phyloP scores from a whole-genome alignment of 2,113 vertebrate genomes.

The Dascyllus trimaculatus region DNA sequence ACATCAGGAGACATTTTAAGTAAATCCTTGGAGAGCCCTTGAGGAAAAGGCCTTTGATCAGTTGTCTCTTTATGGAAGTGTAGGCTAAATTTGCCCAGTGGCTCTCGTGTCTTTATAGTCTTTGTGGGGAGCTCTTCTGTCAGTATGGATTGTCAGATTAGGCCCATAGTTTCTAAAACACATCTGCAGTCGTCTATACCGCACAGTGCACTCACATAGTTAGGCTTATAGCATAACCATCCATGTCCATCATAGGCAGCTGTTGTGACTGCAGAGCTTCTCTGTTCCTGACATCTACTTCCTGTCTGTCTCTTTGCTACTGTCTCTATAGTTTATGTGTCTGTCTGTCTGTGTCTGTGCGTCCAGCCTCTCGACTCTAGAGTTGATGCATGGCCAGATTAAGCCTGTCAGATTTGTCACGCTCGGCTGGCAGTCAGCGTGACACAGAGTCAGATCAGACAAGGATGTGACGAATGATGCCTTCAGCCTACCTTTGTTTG shows the following conservation, averaged over 20 bases:
- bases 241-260: slow-evolving; percentile 1
- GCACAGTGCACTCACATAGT: neutral
- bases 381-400: slow-evolving; percentile 66
- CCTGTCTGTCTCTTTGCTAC: slow-evolving; percentile 1
- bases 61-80: slow-evolving; percentile 54
- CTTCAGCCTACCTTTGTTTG: slow-evolving; percentile 45
- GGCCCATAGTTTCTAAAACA: neutral
- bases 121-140: slow-evolving; percentile 33
- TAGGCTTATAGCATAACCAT: neutral
- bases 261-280: neutral
- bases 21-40: slow-evolving; percentile 52
- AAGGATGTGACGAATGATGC: slow-evolving; percentile 50
- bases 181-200: neutral
- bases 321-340: neutral
- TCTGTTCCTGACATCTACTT: neutral
- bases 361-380: slow-evolving; percentile 30
- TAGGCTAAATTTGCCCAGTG: slow-evolving; percentile 49
- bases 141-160: slow-evolving; percentile 42
- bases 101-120: slow-evolving; percentile 38
- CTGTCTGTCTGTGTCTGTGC: slow-evolving; percentile 14
- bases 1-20: slow-evolving; percentile 57
- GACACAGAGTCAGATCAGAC: slow-evolving; percentile 58
- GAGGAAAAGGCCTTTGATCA: slow-evolving; percentile 59
- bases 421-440: slow-evolving; percentile 36
- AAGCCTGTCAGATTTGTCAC: slow-evolving; percentile 53